Base-by-base conservation (phyloP, 2,797 vertebrate species). In the Remorina albescens region DNA sequence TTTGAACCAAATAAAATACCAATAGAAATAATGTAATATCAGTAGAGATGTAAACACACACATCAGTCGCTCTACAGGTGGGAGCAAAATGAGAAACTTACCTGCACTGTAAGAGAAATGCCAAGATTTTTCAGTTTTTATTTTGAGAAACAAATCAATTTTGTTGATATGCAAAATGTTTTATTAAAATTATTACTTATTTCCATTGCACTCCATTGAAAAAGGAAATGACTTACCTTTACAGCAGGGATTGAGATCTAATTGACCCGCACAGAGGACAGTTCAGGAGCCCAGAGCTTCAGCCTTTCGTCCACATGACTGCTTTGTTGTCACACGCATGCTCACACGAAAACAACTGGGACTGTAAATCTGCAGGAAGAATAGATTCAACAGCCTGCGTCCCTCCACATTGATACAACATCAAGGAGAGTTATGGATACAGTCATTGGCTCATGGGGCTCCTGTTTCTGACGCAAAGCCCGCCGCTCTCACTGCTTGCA, bases 241-340 rank as follows among this genome's bases (percentile, higher is more conserved):
- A 51, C 67, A 62, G 81, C 10, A 54, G 53, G n/a, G 78, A 41
- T 47, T 74, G 58, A 54, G 55, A 42, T 68, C 70, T 86, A 71
- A 84, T 41, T 63, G 80, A 79, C 53, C 26, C 3, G 64, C 19
- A 77, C 83, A 83, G 81, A 84, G 67, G 72, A 55, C 47, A 77
- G 72, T 67, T 59, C n/a, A 46, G 82, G 69, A 78, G 71, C 67
- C 81, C 9, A 23, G 58, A 84, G 78, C 71, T 74, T 92, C 84
- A 91, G 74, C 69, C 58, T 79, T 30, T 80, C 6, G 32, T 86
- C 87, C 87, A 83, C 86, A 89, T 89, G 86, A 87, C 84, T 59
- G 59, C 80, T 83, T 74, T 89, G 87, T 84, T 85, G 73, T 83
- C 71, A 46, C 54, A 70, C 60, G 19, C 85, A 81, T 77, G 75